These are phyloP conservation scores for Popillia japonica DNA, from an alignment of 1,140 invertebrate genomes.

Conservation along the genomic window DNA sequence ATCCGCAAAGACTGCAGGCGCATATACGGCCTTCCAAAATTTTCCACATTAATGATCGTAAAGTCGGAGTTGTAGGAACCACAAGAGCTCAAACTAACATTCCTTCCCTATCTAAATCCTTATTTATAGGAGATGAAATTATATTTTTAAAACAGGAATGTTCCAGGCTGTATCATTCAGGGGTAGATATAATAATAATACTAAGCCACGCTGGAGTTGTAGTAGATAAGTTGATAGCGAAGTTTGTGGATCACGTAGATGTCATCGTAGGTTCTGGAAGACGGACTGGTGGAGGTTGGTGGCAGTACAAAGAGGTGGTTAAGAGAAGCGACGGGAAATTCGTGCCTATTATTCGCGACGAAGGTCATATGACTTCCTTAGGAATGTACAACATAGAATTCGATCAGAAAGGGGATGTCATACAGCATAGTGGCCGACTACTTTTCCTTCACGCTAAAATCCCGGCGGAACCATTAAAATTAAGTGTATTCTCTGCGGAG, in stretches of 20 bases:
- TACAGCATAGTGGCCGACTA: constrained; percentile 77
- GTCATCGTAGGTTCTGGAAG: constrained; percentile 84
- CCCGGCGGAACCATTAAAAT: constrained; percentile 66
- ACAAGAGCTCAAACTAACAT: constrained; percentile 82
- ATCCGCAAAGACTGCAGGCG: constrained; percentile 49
- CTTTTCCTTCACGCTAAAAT: constrained; percentile 76
- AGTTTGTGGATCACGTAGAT: constrained; percentile 81
- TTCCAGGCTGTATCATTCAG: constrained; percentile 64
- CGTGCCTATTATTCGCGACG: constrained; percentile 89
- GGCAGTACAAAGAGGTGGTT: constrained; percentile 69
- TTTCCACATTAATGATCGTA: constrained; percentile 68
- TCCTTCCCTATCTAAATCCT: constrained; percentile 67
- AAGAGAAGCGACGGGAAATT: constrained; percentile 75
- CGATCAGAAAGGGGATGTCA: constrained; percentile 76
- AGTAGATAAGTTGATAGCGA: constrained; percentile 78
- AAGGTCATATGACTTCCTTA: constrained; percentile 90
- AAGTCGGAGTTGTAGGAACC: constrained; percentile 89
- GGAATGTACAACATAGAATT: constrained; percentile 80
- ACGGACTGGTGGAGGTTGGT: constrained; percentile 85
- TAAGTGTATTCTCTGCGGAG: constrained; percentile 69
- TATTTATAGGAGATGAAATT: constrained; percentile 81
- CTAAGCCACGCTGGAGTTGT: constrained; percentile 87
- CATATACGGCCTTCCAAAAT: constrained; percentile 71
- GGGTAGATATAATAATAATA: constrained; percentile 87
- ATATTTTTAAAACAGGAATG: constrained; percentile 74